Base-by-base conservation (phyloP, 2,113 vertebrate genomes). In the Holacanthus passer region DNA sequence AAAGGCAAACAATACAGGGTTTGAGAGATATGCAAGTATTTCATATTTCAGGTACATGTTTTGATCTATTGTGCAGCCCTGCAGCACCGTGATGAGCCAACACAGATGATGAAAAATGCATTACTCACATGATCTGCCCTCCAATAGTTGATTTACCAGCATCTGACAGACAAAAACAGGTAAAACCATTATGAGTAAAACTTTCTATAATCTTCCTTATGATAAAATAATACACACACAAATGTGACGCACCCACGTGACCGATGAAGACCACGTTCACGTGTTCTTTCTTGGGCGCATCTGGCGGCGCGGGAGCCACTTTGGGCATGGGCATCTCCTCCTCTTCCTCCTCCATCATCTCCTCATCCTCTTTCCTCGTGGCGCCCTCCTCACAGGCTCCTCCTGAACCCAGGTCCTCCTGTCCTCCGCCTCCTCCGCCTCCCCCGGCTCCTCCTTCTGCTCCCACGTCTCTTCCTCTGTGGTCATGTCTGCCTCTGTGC, bases 231-330 rank as follows among this genome's bases (percentile, higher is more conserved):
- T 9, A 69, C 17, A 32, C 10, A 10, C 0, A 45, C 1, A 12
- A 72, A 64, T 0, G 1, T 20, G n/a, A 95, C 98, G 91, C 82
- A 99, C 98, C 98, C 62, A 99, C 98, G 0, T 99, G 98, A 53
- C 98, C 98, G 50, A 99, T 99, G 94, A 99, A 99, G 41, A 99
- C 98, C 66, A 99, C 98, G 39, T 99, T 99, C 73, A 99, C 98
- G 0, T 99, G 98, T 68, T 99, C 97, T 84, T 99, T 99, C 84
- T 98, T 99, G 10, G 98, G 98, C 64, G 98, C 98, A 14, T 98
- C 96, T 22, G 98, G 97, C 0, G 92, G 96, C 3, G 95, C 93
- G 20, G 96, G 95, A 52, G 96, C 95, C 64, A 97, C 96, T 93
- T 99, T 99, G 0, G 96, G 98, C 83, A 94, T 89, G 16, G 96